Percentiles rank a stretch among this genome's conserved stretches.
These are phyloP conservation scores for Morpho deidamia DNA, from an alignment of 2,888 invertebrate genomes.

Conservation along the genomic window DNA sequence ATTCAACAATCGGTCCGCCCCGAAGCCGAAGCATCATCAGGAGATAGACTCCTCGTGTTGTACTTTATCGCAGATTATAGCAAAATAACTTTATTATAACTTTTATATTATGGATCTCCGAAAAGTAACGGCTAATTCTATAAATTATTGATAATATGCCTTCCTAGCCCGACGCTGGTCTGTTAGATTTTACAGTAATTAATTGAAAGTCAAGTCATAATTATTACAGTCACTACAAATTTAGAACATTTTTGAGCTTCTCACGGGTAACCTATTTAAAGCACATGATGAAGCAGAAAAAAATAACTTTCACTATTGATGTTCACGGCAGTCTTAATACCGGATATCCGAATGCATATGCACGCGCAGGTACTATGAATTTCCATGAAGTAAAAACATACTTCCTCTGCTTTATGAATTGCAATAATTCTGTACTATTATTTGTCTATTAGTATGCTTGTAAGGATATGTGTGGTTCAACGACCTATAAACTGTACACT, in stretches of 20 bases:
- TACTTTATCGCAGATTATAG: too few relatives aligned
- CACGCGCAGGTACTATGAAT: slow-evolving; percentile 15
- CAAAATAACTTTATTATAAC: too few relatives aligned
- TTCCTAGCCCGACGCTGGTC: too few relatives aligned
- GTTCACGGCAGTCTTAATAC: slow-evolving; percentile 13
- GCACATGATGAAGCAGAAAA: slow-evolving; percentile 16
- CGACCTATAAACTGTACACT: neutral
- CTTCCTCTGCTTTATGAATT: slow-evolving; percentile 16
- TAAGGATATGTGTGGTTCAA: neutral
- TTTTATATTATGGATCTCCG: too few relatives aligned
- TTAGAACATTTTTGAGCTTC: slow-evolving; percentile 11
- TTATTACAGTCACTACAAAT: too few relatives aligned
- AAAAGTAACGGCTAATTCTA: too few relatives aligned
- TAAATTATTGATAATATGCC: too few relatives aligned
- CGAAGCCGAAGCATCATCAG: too few relatives aligned
- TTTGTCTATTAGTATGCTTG: slow-evolving; percentile 2
- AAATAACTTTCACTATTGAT: slow-evolving; percentile 38
- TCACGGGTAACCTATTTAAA: slow-evolving; percentile 14
- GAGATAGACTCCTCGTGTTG: too few relatives aligned
- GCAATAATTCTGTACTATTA: slow-evolving; percentile 4
- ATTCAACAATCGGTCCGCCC: too few relatives aligned
- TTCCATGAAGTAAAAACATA: slow-evolving; percentile 19
- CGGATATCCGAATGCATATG: slow-evolving; percentile 24
- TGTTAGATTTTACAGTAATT: too few relatives aligned
- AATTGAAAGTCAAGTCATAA: too few relatives aligned